These are phyloP conservation scores for Microcebus murinus DNA, from an alignment of 2,113 vertebrate species.

Conservation along the genomic window DNA sequence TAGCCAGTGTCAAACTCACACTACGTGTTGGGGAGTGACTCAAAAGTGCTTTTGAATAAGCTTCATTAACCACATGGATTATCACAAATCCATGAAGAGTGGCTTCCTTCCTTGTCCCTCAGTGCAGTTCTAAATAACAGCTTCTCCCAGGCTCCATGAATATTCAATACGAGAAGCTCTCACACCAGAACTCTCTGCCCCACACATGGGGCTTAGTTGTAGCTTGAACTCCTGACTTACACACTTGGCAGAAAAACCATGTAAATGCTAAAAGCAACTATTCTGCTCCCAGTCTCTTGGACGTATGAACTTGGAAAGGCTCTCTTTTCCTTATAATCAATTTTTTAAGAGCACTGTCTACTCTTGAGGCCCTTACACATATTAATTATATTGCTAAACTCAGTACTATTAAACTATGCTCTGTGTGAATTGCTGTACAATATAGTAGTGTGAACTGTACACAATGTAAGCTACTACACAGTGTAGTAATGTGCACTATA, in stretches of 20 bases:
- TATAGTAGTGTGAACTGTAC: background rate
- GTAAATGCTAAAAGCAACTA: constrained; percentile 29
- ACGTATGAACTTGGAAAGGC: background rate
- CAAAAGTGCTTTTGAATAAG: too few relatives aligned
- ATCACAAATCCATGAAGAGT: background rate
- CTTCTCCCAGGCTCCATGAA: background rate
- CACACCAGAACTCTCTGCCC: background rate
- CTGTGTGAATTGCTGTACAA: background rate
- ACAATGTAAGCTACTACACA: too few relatives aligned
- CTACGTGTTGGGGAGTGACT: too few relatives aligned
- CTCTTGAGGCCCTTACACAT: background rate
- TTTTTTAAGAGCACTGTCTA: constrained; percentile 18
- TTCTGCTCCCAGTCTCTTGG: background rate
- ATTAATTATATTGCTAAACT: background rate
- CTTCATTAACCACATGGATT: background rate
- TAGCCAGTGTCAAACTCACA: background rate
- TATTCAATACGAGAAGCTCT: background rate
- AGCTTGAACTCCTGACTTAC: background rate
- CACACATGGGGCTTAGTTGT: background rate
- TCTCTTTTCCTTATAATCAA: background rate
- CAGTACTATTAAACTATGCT: background rate
- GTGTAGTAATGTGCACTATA: background rate
- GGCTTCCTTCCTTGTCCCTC: background rate
- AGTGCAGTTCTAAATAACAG: background rate
- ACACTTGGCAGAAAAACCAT: background rate